Evolutionary conservation across 2,888 invertebrate species (phyloP).

Genomic region (Hydrotaea diabolus): DNA sequence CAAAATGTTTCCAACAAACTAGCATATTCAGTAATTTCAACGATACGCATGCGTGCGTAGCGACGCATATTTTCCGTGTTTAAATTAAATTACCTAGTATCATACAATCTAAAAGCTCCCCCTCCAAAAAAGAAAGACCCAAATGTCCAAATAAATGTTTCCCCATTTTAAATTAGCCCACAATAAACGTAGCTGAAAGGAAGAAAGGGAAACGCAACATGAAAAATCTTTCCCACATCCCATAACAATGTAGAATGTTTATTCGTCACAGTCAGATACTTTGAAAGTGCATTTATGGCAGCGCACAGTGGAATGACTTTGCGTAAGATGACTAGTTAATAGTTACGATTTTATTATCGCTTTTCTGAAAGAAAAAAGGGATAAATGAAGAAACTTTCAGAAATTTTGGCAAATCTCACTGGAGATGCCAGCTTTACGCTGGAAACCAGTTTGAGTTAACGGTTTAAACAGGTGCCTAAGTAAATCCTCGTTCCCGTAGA

Average conservation of each 20-base stretch:
- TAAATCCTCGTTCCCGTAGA: no score
- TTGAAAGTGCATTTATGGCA: conserved; percentile 19
- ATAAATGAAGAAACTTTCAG: no score
- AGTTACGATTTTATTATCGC: no score
- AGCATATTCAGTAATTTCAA: neutral
- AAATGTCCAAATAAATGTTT: neutral
- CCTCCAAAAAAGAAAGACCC: neutral
- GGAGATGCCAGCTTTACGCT: no score
- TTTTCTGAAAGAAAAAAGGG: no score
- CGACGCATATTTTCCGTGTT: neutral
- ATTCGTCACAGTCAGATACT: conserved; percentile 64
- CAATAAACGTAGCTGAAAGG: neutral
- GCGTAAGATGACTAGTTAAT: no score
- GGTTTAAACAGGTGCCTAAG: no score
- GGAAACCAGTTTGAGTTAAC: no score
- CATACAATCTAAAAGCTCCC: conserved; percentile 23
- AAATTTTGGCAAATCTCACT: no score
- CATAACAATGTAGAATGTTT: conserved; percentile 55
- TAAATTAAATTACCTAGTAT: neutral
- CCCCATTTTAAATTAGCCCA: neutral
- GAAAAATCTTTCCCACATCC: conserved; percentile 66
- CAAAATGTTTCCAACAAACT: no score
- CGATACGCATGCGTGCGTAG: conserved; percentile 16
- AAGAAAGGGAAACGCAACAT: conserved; percentile 34
- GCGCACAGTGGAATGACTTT: no score